These are phyloP conservation scores for Notodonta ziczac DNA, from an alignment of 2,888 invertebrate genomes.

Conservation along the genomic window DNA sequence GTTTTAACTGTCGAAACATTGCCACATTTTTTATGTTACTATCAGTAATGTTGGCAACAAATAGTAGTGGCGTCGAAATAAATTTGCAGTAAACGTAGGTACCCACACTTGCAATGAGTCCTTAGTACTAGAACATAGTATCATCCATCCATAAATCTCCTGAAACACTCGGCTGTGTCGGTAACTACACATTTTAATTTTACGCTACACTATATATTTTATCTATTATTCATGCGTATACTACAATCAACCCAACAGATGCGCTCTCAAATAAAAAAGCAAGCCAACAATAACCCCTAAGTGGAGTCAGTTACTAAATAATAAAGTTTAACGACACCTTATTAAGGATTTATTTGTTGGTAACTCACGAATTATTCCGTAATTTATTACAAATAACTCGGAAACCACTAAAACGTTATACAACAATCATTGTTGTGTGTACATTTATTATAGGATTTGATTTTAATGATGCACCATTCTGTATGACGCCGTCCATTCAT, in stretches of 20 bases:
- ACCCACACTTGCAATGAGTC: too few relatives aligned
- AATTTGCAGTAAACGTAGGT: too few relatives aligned
- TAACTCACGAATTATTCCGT: slow-evolving; percentile 73
- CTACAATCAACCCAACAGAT: slow-evolving; percentile 47
- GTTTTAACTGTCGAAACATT: too few relatives aligned
- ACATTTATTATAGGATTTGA: slow-evolving; percentile 74
- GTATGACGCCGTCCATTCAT: slow-evolving; percentile 39
- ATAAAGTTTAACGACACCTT: slow-evolving; percentile 79
- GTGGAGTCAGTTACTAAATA: slow-evolving; percentile 77
- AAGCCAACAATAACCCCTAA: slow-evolving; percentile 66
- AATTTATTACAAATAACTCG: slow-evolving; percentile 83
- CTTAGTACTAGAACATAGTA: too few relatives aligned
- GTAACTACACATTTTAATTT: slow-evolving; percentile 1
- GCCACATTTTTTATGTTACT: too few relatives aligned
- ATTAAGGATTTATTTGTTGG: slow-evolving; percentile 82
- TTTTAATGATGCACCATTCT: slow-evolving; percentile 68
- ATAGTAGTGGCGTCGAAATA: too few relatives aligned
- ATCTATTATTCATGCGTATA: slow-evolving; percentile 40
- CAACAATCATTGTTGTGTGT: slow-evolving; percentile 56
- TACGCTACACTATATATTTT: not conserved
- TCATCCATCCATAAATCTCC: too few relatives aligned
- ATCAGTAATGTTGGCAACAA: too few relatives aligned
- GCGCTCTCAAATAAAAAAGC: slow-evolving; percentile 55
- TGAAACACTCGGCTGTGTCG: too few relatives aligned
- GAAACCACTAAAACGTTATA: slow-evolving; percentile 46